Base-by-base conservation (phyloP, 1,140 invertebrate species). In the Parapsyche elsis region DNA sequence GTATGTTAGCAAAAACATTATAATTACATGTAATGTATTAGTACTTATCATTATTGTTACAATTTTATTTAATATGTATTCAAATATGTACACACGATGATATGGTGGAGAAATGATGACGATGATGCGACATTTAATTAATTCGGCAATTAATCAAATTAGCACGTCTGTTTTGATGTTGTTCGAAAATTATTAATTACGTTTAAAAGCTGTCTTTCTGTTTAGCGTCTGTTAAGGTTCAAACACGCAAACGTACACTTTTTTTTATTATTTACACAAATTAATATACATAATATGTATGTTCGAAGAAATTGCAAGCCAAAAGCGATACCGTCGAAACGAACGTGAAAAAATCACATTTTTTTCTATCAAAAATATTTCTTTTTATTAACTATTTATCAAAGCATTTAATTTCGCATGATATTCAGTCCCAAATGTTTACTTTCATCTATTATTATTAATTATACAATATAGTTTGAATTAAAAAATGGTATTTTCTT, bases 71-170 rank as follows among this genome's bases (percentile, higher is more conserved):
- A 24, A 71, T 26, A 73, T 73, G 2, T 45, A 73, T 46, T 73
- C 44, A 73, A 77, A 77, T 77, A 77, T 77, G 5, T 77, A 77
- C 76, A 77, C 57, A 77, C 76, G 76, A 77, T 77, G n/a, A n/a
- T n/a, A n/a, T n/a, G n/a, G n/a, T n/a, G n/a, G n/a, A n/a, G n/a
- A n/a, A n/a, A n/a, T n/a, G n/a, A 77, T 59, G 49, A 49, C 53
- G 46, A 38, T 59, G 74, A 76, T 77, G 49, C 24, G 76, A 77
- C 57, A 77, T 30, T 76, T 44, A 64, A 30, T 76, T 26, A 77
- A 64, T 57, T 76, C 21, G n/a, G 24, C 44, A 38, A 64, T 59
- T 30, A 30, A 77, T 61, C 57, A 77, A 64, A 77, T 77, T 77
- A 45, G 64, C 59, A 77, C 74, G 49, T 77, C 59, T 44, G 12